Conservation (phyloP, 2,888 invertebrate genomes). For the Ichneumon xanthorius region DNA sequence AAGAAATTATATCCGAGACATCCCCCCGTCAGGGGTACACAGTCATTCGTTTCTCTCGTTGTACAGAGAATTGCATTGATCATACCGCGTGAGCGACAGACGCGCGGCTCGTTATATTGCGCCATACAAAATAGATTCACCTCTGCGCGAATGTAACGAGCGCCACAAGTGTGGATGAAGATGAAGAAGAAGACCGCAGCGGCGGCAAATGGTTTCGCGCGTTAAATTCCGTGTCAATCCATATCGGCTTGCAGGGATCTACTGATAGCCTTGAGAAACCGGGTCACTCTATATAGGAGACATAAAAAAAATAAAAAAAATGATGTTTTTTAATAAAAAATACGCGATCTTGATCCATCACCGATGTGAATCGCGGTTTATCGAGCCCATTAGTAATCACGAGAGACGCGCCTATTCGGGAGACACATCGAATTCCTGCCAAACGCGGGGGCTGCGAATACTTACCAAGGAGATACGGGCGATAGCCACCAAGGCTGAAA, state of each 20-base stretch:
- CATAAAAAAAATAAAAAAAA: constrained; percentile 19
- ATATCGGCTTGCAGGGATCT: constrained; percentile 40
- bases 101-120: constrained; percentile 65
- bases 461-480: constrained; percentile 80
- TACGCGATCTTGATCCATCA: constrained; percentile 27
- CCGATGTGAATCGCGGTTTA: constrained; percentile 20
- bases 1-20: constrained; percentile 50
- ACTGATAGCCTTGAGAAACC: constrained; percentile 29
- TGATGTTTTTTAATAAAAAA: background rate
- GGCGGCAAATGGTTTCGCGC: constrained; percentile 39
- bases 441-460: constrained; percentile 51
- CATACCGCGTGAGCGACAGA: constrained; percentile 58
- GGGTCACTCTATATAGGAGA: constrained; percentile 17
- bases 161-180: constrained; percentile 57
- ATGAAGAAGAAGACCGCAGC: constrained; percentile 7
- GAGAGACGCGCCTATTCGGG: background rate
- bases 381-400: background rate
- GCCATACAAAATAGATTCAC: constrained; percentile 65
- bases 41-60: constrained; percentile 40
- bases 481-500: constrained; percentile 82
- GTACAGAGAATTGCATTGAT: constrained; percentile 59
- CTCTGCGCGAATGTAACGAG: constrained; percentile 53
- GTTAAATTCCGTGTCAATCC: constrained; percentile 56
- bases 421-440: constrained; percentile 17
- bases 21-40: constrained; percentile 31